Evolutionary conservation across 2,113 vertebrate species (phyloP).

Genomic region (Podarcis muralis): DNA sequence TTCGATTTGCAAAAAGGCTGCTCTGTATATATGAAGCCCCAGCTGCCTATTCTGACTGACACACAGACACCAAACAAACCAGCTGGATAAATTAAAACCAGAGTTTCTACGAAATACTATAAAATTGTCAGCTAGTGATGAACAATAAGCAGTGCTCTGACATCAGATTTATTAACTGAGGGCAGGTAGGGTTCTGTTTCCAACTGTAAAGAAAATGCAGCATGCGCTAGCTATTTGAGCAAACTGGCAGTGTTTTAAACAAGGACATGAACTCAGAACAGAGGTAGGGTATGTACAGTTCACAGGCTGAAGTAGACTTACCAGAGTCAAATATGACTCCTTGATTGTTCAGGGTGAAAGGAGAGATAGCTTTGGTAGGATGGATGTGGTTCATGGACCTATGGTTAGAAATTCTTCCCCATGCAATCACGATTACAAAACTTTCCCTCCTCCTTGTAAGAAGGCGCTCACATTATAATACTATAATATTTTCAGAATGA

Average conservation of each 20-base stretch:
- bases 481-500: no score
- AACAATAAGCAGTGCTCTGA: neutral
- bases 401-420: constrained; percentile 39
- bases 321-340: neutral
- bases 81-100: constrained; percentile 3
- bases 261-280: neutral
- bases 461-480: neutral
- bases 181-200: constrained; percentile 23
- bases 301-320: neutral
- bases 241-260: constrained; percentile 44
- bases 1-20: constrained; percentile 43
- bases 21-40: constrained; percentile 21
- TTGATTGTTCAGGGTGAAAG: neutral
- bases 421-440: constrained; percentile 43
- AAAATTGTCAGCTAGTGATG: neutral
- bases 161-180: neutral
- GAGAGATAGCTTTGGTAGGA: neutral
- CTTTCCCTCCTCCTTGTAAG: neutral
- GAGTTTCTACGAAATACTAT: constrained; percentile 12
- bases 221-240: constrained; percentile 5
- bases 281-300: neutral
- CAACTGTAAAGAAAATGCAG: constrained; percentile 35
- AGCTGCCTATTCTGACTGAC: constrained; percentile 22
- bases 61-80: neutral
- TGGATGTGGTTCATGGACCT: neutral